Evolutionary conservation across 2,888 invertebrate species (phyloP).

Genomic region (Drosophila villosipedis): DNA sequence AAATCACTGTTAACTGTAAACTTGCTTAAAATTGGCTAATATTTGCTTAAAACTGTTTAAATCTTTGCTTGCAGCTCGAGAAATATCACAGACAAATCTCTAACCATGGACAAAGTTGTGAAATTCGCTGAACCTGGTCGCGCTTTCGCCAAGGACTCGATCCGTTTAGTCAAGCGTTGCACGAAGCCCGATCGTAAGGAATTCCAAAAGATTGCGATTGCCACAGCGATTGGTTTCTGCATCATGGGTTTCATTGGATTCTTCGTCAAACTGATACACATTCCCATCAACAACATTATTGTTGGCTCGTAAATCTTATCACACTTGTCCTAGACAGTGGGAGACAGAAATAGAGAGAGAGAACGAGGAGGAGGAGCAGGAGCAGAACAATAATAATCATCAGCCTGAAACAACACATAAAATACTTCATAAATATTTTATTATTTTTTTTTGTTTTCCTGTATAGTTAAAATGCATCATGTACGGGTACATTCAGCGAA

Average conservation of each 20-base stretch:
- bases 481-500: conserved; percentile 68
- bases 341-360: neutral
- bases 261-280: conserved; percentile 99
- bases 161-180: conserved; percentile 98
- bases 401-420: conserved; percentile 42
- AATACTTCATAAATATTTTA: conserved; percentile 21
- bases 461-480: conserved; percentile 44
- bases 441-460: conserved; percentile 31
- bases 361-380: neutral
- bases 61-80: conserved; percentile 33
- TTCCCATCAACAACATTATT: conserved; percentile 98
- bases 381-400: conserved; percentile 60
- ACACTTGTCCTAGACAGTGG: neutral
- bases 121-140: conserved; percentile 97
- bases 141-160: conserved; percentile 99
- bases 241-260: conserved; percentile 99
- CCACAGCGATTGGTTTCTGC: conserved; percentile 99
- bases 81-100: conserved; percentile 4
- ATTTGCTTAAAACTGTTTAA: conserved; percentile 5
- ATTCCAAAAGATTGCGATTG: conserved; percentile 99
- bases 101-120: conserved; percentile 97
- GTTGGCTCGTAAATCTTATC: conserved; percentile 90
- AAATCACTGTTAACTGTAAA: neutral
- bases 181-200: conserved; percentile 99
- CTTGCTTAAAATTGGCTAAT: neutral